These are phyloP conservation scores for Pammene aurita DNA, from an alignment of 2,888 invertebrate species.

Conservation along the genomic window DNA sequence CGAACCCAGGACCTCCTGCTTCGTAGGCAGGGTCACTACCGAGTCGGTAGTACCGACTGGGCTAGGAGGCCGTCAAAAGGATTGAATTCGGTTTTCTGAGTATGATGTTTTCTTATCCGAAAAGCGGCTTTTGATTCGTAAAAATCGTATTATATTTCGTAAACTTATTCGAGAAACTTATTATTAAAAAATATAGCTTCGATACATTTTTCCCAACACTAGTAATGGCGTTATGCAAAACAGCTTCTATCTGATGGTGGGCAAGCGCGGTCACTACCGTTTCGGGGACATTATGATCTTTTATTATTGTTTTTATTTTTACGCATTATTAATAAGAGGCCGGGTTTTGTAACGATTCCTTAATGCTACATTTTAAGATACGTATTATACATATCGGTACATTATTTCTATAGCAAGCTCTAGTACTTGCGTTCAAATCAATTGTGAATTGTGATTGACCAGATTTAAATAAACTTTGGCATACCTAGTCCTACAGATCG, in stretches of 20 bases:
- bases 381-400: background rate
- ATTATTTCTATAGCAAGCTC: background rate
- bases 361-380: constrained; percentile 26
- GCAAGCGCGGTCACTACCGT: constrained; percentile 62
- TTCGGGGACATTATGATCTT: constrained; percentile 52
- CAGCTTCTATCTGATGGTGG: constrained; percentile 65
- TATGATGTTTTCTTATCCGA: no score
- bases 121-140: no score
- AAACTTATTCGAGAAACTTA: background rate
- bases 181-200: background rate
- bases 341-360: constrained; percentile 14
- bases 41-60: no score
- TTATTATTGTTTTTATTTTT: constrained; percentile 41
- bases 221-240: constrained; percentile 69
- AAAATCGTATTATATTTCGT: background rate
- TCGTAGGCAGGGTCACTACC: no score
- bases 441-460: no score
- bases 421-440: background rate
- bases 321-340: constrained; percentile 33
- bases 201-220: constrained; percentile 47
- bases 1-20: no score
- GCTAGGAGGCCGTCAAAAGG: no score
- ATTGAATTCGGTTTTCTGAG: no score
- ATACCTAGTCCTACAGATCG: no score
- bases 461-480: no score